phyloP scores from a whole-genome alignment of 2,797 vertebrate species.

The Macrochelys suwanniensis region DNA sequence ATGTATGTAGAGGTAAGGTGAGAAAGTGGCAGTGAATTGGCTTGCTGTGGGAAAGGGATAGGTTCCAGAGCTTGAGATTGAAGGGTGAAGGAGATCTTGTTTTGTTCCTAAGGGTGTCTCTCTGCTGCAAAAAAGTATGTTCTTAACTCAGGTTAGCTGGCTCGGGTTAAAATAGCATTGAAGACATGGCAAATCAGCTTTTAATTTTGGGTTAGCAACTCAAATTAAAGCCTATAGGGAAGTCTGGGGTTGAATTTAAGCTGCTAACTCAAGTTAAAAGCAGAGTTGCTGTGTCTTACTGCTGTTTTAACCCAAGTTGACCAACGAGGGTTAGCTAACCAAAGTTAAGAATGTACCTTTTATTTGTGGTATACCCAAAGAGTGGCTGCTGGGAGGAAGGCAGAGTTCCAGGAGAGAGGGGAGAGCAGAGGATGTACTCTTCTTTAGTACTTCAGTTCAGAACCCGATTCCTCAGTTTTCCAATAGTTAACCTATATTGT shows the following conservation, averaged over 20 bases:
- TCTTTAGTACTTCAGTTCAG: background rate
- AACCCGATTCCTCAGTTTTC: background rate
- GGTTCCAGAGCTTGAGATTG: too few species aligned
- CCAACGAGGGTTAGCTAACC: background rate
- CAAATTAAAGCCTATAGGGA: background rate
- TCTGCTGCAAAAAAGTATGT: too few species aligned
- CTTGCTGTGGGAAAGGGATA: too few species aligned
- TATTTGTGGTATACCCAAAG: background rate
- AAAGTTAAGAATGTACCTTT: background rate
- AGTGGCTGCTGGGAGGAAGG: background rate
- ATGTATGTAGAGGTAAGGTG: background rate
- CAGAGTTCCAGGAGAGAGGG: background rate
- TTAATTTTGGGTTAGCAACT: too few species aligned
- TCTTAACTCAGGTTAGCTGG: too few species aligned
- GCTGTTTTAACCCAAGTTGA: background rate
- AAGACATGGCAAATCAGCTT: too few species aligned
- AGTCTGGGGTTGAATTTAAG: too few species aligned
- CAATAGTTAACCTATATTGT: background rate
- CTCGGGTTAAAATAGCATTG: too few species aligned
- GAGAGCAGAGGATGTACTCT: background rate
- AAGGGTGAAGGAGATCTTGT: too few species aligned
- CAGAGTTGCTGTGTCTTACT: background rate
- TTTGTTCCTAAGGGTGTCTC: too few species aligned
- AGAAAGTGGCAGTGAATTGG: background rate
- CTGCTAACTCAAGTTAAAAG: too few species aligned